Evolutionary conservation across 2,888 invertebrate genomes (phyloP), one percentile per base, ranked within the genome.

Genomic region (Colletes collaris): DNA sequence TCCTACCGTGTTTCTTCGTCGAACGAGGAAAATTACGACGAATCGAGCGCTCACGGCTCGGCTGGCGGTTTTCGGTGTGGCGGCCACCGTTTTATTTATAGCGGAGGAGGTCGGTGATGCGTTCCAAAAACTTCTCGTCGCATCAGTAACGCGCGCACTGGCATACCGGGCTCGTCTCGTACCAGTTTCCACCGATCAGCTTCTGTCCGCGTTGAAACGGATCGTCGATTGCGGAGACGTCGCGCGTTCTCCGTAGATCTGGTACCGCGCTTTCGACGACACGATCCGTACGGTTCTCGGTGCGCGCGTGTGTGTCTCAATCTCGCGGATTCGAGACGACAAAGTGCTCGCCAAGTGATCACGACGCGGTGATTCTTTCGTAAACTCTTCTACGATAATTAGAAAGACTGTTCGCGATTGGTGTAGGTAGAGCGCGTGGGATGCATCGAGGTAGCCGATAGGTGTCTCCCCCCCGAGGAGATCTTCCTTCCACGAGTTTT

Each of bases 61-160:
- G 87, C 88, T 90, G 90, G 91, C 91, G 89, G 86, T 82, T 86
- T 84, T 87, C 86, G 87, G 65, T 73, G 81, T 86, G 81, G 87
- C 86, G 81, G 82, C 80, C 81, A 79, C 87, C 83, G 89, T 90
- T 90, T 91, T 92, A 92, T 92, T 92, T 92, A 92, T 92, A 92
- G 92, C 90, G 86, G 88, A 91, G 90, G 92, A 92, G 92, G 92
- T 91, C 90, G 27, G 91, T 82, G 90, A 85, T 90, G 89, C 89
- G 91, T 91, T 92, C 92, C 91, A 91, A 91, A 92, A 91, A 89
- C 86, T 90, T 88, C 86, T 90, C 87, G 86, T 88, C 89, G 87
- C 89, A 89, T 89, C 91, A 91, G 91, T 91, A 87, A 79, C 81
- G 76, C 81, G 79, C 84, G 85, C 72, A 82, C 81, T 76, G 81